These are phyloP conservation scores for Athripsodes cinereus DNA, from an alignment of 2,888 invertebrate species.

Conservation along the genomic window DNA sequence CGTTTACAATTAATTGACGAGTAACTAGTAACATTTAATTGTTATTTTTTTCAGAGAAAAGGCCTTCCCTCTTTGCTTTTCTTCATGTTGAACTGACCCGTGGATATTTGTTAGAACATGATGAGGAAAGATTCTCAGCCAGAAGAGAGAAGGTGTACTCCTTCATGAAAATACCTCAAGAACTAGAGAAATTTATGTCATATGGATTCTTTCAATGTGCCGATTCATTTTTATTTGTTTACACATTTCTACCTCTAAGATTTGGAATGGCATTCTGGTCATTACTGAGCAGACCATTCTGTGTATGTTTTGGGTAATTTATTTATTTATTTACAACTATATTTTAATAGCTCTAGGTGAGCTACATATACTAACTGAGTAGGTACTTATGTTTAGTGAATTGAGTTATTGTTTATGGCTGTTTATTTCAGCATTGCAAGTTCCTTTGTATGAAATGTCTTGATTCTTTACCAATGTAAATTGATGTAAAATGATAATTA, in stretches of 20 bases:
- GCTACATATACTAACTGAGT: too few relatives aligned
- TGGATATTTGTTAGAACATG: constrained; percentile 90
- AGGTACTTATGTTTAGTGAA: too few relatives aligned
- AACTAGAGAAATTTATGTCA: constrained; percentile 86
- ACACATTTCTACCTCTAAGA: constrained; percentile 93
- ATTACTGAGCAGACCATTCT: constrained; percentile 65
- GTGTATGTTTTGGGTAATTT: constrained; percentile 69
- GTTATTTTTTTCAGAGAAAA: constrained; percentile 33
- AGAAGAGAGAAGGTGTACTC: constrained; percentile 94
- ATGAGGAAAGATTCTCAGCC: constrained; percentile 90
- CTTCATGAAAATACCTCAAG: constrained; percentile 91
- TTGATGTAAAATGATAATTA: too few relatives aligned
- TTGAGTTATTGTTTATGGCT: too few relatives aligned
- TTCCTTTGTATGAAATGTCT: too few relatives aligned
- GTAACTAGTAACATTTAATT: too few relatives aligned
- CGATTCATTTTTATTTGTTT: constrained; percentile 95
- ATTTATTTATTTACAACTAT: too few relatives aligned
- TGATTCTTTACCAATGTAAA: too few relatives aligned
- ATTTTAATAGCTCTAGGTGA: too few relatives aligned
- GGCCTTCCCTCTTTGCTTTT: constrained; percentile 58
- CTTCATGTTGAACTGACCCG: constrained; percentile 82
- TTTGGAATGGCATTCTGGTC: constrained; percentile 84
- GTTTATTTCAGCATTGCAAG: too few relatives aligned
- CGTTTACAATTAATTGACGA: too few relatives aligned
- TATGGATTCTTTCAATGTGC: constrained; percentile 95